Evolutionary conservation across 2,797 vertebrate genomes (phyloP).

Genomic region (Petrocephalus sullivani): DNA sequence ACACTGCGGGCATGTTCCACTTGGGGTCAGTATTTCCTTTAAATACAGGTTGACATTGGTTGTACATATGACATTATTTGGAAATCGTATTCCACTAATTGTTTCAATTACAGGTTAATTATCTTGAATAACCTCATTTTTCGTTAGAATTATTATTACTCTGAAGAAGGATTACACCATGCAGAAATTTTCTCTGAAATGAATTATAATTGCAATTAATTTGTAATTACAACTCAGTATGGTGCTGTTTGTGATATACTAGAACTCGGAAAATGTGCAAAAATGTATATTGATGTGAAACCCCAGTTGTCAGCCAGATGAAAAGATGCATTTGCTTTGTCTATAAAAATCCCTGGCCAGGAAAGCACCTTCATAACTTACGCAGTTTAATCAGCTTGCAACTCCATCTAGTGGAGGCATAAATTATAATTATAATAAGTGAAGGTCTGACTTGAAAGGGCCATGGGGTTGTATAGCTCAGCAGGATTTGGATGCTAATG

Average conservation of each 20-base stretch:
- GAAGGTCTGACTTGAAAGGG: not conserved
- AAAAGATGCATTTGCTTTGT: not conserved
- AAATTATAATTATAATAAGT: not conserved
- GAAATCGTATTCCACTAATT: not conserved
- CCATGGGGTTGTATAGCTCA: not conserved
- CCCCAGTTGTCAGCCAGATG: not conserved
- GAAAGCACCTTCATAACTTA: not conserved
- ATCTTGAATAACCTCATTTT: not conserved
- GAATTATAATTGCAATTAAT: not conserved
- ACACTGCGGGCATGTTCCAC: slow-evolving; percentile 19
- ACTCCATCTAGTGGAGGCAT: not conserved
- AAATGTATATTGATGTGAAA: not conserved
- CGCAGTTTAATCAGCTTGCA: not conserved
- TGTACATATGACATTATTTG: not conserved
- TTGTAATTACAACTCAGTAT: not conserved
- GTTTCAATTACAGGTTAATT: not conserved
- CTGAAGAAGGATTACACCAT: not conserved
- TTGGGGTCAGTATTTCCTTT: slow-evolving; percentile 41
- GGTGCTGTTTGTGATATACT: not conserved
- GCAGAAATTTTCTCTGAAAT: not conserved
- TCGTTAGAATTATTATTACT: not conserved
- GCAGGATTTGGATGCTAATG: not conserved
- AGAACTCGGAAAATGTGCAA: not conserved
- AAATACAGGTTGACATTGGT: slow-evolving; percentile 13
- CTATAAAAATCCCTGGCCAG: not conserved